Conservation (phyloP, 2,113 vertebrate species). For the Antechinus flavipes region DNA sequence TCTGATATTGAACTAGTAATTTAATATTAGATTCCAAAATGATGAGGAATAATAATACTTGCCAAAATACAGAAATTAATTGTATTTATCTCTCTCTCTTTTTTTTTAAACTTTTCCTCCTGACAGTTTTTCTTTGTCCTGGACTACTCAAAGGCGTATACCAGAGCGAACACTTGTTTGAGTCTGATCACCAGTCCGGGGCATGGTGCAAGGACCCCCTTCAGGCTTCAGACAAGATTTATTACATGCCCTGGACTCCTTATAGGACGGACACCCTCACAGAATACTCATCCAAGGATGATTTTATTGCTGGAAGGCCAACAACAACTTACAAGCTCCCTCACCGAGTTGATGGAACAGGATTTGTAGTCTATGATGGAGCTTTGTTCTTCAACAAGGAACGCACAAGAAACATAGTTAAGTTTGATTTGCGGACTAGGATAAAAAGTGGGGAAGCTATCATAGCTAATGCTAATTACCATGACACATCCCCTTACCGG, state of each 20-base stretch:
- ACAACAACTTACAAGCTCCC: conserved; percentile 99
- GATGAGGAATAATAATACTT: conserved; percentile 59
- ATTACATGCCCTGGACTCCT: conserved; percentile 99
- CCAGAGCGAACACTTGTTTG: conserved; percentile 99
- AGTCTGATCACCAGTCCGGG: conserved; percentile 99
- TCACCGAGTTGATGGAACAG: conserved; percentile 96
- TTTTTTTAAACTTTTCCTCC: conserved; percentile 84
- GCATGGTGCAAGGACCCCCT: conserved; percentile 99
- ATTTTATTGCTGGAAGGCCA: conserved; percentile 97
- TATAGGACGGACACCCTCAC: conserved; percentile 97
- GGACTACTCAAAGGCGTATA: conserved; percentile 97
- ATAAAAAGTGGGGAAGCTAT: conserved; percentile 99
- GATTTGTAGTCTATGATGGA: conserved; percentile 98
- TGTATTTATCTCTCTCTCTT: conserved; percentile 76
- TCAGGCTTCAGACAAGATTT: conserved; percentile 98
- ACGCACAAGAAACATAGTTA: conserved; percentile 98
- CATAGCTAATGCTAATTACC: conserved; percentile 98
- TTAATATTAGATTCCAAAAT: conserved; percentile 56
- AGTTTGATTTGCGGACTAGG: conserved; percentile 96
- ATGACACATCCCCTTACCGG: conserved; percentile 98
- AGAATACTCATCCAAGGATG: conserved; percentile 98
- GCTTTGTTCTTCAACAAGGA: conserved; percentile 99
- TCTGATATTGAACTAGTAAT: conserved; percentile 33
- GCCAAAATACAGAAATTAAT: not conserved
- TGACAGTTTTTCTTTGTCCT: conserved; percentile 98